These are phyloP conservation scores for Epizoanthus illoricatus DNA, from an alignment of 92 coral and sea anemone species.

Conservation along the genomic window DNA sequence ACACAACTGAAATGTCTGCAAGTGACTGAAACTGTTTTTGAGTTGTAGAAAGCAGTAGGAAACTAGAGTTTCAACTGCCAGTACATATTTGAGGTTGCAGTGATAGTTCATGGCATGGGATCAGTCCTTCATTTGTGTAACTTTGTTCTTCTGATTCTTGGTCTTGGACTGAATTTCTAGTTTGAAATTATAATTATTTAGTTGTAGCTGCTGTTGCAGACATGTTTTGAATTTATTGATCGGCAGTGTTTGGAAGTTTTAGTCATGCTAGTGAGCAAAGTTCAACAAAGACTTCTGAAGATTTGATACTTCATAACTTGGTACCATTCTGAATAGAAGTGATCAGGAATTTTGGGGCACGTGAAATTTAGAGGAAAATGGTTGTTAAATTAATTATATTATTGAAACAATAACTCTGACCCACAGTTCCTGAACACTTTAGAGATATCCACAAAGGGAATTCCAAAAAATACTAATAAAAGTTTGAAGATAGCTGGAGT, in stretches of 20 bases:
- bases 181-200: not conserved
- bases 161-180: not conserved
- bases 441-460: not conserved
- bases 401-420: not conserved
- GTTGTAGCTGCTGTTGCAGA: not conserved
- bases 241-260: not conserved
- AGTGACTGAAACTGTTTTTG: too few relatives aligned
- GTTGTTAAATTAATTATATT: constrained; percentile 2
- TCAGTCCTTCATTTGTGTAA: not conserved
- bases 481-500: constrained; percentile 8
- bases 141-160: not conserved
- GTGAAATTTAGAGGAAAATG: not conserved
- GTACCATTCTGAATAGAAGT: not conserved
- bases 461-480: constrained; percentile 29
- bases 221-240: not conserved
- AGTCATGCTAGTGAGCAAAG: not conserved
- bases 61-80: too few relatives aligned
- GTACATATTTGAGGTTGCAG: too few relatives aligned
- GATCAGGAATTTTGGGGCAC: not conserved
- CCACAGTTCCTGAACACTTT: not conserved
- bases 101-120: too few relatives aligned
- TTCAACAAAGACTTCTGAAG: not conserved
- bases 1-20: too few relatives aligned
- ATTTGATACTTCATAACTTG: not conserved
- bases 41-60: too few relatives aligned